A percentile compares a stretch with the other conserved stretches of the same genome.
Evolutionary conservation across 2,797 vertebrate species (phyloP).

Genomic region (Pseudomugil tenellus): DNA sequence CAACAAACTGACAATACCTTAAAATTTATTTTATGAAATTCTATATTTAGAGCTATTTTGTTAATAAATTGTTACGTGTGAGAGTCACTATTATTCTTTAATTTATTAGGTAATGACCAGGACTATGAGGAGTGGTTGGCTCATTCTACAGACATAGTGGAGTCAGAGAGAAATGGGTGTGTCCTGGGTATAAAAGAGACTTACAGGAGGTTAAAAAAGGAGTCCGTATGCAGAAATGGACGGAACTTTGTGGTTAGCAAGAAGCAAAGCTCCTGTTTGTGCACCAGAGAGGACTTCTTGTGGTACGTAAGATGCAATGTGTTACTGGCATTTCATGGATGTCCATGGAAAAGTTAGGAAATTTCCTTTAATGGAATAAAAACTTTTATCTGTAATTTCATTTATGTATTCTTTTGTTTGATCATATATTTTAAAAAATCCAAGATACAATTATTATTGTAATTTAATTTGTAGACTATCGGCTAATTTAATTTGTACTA

Average conservation of each 20-base stretch:
- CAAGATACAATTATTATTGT: too few relatives aligned
- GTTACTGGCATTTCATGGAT: background rate
- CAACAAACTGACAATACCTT: background rate
- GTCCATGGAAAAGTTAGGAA: background rate
- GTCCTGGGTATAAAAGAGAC: slow-evolving; percentile 83
- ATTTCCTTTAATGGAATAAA: background rate
- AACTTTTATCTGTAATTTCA: background rate
- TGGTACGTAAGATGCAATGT: slow-evolving; percentile 68
- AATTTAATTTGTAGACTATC: too few relatives aligned
- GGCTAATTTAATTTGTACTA: background rate
- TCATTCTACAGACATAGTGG: slow-evolving; percentile 63
- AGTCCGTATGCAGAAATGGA: slow-evolving; percentile 83
- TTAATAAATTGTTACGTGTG: background rate
- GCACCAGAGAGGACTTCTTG: slow-evolving; percentile 82
- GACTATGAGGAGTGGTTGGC: slow-evolving; percentile 85
- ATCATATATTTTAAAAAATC: background rate
- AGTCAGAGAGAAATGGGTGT: slow-evolving; percentile 74
- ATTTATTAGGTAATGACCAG: slow-evolving; percentile 68
- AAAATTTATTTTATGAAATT: background rate
- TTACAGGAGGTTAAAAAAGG: slow-evolving; percentile 81
- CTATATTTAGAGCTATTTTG: background rate
- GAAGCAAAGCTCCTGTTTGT: slow-evolving; percentile 77
- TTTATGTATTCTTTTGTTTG: background rate
- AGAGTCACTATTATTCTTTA: background rate
- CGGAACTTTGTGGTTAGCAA: slow-evolving; percentile 76